These are phyloP conservation scores for Microcebus ravelobensis DNA, from an alignment of 2,113 vertebrate genomes.

Conservation along the genomic window DNA sequence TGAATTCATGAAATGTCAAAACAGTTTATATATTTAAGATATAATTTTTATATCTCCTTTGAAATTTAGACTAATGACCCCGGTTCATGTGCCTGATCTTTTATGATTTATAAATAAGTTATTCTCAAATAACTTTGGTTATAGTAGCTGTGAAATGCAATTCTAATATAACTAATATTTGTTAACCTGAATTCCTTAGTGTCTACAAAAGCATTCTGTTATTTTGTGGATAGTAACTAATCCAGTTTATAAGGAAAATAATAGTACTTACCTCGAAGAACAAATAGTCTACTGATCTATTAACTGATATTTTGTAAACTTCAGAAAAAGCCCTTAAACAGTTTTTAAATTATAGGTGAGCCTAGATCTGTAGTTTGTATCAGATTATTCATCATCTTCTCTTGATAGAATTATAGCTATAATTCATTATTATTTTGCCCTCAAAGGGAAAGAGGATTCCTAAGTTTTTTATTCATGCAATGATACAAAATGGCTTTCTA, in stretches of 20 bases:
- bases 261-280: neutral
- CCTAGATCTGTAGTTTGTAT: neutral
- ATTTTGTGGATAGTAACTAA: conserved; percentile 4
- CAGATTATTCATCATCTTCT: neutral
- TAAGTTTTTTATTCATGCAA: neutral
- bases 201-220: neutral
- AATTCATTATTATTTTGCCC: neutral
- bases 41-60: conserved; percentile 26
- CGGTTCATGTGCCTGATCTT: neutral
- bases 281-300: conserved; percentile 4
- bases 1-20: conserved; percentile 12
- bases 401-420: neutral
- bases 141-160: neutral
- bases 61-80: neutral
- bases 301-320: conserved; percentile 16
- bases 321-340: neutral
- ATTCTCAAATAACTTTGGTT: conserved; percentile 40
- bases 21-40: conserved; percentile 16
- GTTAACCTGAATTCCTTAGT: conserved; percentile 27
- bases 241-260: conserved; percentile 1
- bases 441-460: neutral
- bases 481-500: conserved; percentile 1
- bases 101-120: conserved; percentile 18
- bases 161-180: conserved; percentile 35
- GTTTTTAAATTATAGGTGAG: conserved; percentile 7